These are phyloP conservation scores for Drosophila rubida DNA, from an alignment of 2,888 invertebrate species.

Conservation along the genomic window DNA sequence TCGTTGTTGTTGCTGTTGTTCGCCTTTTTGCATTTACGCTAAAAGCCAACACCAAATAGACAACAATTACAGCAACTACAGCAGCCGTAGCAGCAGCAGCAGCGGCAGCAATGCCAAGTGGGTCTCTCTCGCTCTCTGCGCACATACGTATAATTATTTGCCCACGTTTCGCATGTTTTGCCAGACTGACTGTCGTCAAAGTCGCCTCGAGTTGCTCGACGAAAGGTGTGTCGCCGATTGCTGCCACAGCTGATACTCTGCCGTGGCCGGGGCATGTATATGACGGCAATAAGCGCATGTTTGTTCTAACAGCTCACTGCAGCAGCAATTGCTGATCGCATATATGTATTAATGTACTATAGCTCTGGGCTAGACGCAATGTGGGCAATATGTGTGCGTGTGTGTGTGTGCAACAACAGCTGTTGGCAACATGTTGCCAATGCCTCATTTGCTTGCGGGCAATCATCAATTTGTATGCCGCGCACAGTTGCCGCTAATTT, in stretches of 20 bases:
- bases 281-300: background rate
- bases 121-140: constrained; percentile 33
- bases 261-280: background rate
- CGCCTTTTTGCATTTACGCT: constrained; percentile 67
- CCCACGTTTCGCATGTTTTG: constrained; percentile 77
- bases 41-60: constrained; percentile 77
- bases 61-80: constrained; percentile 65
- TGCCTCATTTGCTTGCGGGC: constrained; percentile 56
- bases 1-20: constrained; percentile 32
- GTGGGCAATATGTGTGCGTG: constrained; percentile 68
- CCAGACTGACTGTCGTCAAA: constrained; percentile 75
- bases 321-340: constrained; percentile 5
- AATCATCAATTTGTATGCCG: constrained; percentile 70
- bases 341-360: background rate
- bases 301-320: constrained; percentile 1
- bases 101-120: constrained; percentile 54
- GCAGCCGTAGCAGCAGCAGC: constrained; percentile 30
- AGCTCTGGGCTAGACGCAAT: constrained; percentile 39
- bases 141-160: constrained; percentile 67
- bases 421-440: constrained; percentile 72
- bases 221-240: constrained; percentile 49
- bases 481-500: constrained; percentile 64
- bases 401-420: constrained; percentile 61
- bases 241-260: constrained; percentile 8
- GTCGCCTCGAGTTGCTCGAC: constrained; percentile 41